Percentiles rank a stretch among this genome's conserved stretches.
Evolutionary conservation across 2,113 vertebrate genomes (phyloP).

Genomic region (Vanacampus margaritifer): DNA sequence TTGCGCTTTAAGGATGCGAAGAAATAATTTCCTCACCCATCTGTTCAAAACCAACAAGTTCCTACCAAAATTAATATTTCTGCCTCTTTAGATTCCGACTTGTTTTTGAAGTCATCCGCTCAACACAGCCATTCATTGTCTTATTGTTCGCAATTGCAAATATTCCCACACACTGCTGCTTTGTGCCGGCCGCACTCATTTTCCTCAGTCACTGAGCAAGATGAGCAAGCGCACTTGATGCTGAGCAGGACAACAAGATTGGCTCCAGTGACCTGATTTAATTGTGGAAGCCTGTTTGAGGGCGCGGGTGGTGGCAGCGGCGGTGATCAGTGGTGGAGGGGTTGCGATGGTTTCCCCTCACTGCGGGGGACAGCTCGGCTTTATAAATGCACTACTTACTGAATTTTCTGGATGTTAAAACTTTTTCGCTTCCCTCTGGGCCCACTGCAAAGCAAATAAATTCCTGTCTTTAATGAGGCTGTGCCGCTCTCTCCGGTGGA

Average conservation of each 20-base stretch:
- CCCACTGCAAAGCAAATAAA: constrained; percentile 65
- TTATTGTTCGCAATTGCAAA: constrained; percentile 8
- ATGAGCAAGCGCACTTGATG: constrained; percentile 32
- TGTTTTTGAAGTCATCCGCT: neutral
- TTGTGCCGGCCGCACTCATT: constrained; percentile 7
- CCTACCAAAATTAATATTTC: neutral
- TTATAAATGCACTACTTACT: constrained; percentile 62
- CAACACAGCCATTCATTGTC: constrained; percentile 4
- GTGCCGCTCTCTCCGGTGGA: constrained; percentile 43
- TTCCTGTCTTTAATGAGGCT: constrained; percentile 63
- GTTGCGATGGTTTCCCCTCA: constrained; percentile 24
- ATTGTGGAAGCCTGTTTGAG: constrained; percentile 39
- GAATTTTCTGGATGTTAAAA: constrained; percentile 64
- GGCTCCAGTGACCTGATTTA: constrained; percentile 46
- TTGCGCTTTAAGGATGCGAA: neutral
- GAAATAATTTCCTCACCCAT: neutral
- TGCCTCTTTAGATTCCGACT: neutral
- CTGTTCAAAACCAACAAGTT: neutral
- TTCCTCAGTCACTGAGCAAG: constrained; percentile 25
- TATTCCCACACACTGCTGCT: constrained; percentile 8
- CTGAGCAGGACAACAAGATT: constrained; percentile 36
- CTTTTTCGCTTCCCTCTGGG: constrained; percentile 48
- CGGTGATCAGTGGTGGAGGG: neutral
- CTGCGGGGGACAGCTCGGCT: constrained; percentile 57
- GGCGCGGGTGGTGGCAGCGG: neutral